A percentile compares a stretch with the other conserved stretches of the same genome.
Conservation (phyloP, 2,113 vertebrate genomes). For the Epinephelus moara region DNA sequence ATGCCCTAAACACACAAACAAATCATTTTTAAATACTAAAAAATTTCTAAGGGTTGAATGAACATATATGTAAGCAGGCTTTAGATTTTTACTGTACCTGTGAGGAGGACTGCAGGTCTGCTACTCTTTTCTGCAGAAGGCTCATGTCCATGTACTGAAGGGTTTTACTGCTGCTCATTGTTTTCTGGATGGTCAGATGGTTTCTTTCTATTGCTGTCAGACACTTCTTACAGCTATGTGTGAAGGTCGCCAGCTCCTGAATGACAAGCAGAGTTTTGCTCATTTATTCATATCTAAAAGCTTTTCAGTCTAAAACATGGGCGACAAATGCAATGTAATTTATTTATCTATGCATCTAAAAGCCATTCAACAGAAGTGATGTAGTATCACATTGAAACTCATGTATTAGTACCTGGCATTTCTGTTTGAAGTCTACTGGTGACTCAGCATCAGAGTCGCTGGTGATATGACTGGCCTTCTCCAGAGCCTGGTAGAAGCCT, state of each 20-base stretch:
- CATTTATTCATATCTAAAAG: not conserved
- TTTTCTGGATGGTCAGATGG: conserved; percentile 90
- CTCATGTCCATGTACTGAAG: conserved; percentile 90
- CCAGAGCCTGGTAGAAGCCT: conserved; percentile 92
- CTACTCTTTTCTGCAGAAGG: conserved; percentile 90
- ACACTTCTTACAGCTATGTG: conserved; percentile 95
- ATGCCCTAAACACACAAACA: conserved; percentile 84
- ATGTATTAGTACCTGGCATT: conserved; percentile 88
- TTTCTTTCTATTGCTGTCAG: conserved; percentile 91
- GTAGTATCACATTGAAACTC: not conserved
- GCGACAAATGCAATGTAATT: not conserved
- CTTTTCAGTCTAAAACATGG: conserved; percentile 4
- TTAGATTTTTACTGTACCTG: conserved; percentile 84
- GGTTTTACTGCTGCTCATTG: conserved; percentile 85
- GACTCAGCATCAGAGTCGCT: conserved; percentile 87
- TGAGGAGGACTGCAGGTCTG: conserved; percentile 90
- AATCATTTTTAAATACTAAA: not conserved
- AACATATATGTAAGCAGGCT: no score
- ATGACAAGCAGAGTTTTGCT: conserved; percentile 12
- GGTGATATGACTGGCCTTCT: conserved; percentile 91
- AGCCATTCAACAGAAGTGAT: not conserved
- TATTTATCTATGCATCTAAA: not conserved
- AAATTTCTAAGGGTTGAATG: accelerated
- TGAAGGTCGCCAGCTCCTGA: conserved; percentile 92
- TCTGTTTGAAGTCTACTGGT: conserved; percentile 91